A percentile compares a stretch with the other conserved stretches of the same genome.
Evolutionary conservation across 1,140 invertebrate genomes (phyloP).

Genomic region (Hetaerina americana): DNA sequence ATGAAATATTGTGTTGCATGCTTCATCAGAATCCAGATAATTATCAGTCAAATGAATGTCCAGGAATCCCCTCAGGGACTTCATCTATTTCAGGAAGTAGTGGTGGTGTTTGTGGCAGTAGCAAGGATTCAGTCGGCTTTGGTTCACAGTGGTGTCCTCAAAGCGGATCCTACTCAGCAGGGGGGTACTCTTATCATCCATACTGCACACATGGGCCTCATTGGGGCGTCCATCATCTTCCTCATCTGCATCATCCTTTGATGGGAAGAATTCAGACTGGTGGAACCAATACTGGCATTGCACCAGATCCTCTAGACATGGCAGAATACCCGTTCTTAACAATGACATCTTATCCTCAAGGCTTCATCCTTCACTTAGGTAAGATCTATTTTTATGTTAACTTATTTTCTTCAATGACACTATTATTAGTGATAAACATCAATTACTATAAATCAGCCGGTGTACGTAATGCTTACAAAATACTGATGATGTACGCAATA

Average conservation of each 20-base stretch:
- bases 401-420: not conserved
- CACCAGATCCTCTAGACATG: slow-evolving; percentile 40
- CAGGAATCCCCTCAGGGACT: not conserved
- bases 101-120: not conserved
- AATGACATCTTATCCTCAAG: slow-evolving; percentile 74
- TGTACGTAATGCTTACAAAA: no score
- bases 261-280: not conserved
- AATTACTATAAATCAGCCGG: no score
- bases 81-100: not conserved
- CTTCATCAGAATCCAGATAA: no score
- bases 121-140: not conserved
- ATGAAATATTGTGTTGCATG: no score
- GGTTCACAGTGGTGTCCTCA: not conserved
- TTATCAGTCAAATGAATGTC: not conserved
- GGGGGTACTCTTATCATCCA: not conserved
- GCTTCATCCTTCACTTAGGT: slow-evolving; percentile 83
- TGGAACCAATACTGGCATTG: not conserved
- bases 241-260: not conserved
- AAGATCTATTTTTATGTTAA: slow-evolving; percentile 18
- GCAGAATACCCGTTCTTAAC: slow-evolving; percentile 93
- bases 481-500: no score
- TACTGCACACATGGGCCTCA: not conserved
- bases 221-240: not conserved
- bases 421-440: slow-evolving; percentile 3
- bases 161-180: not conserved